phyloP scores from a whole-genome alignment of 2,797 vertebrate species.

The Steatocranus sp. region DNA sequence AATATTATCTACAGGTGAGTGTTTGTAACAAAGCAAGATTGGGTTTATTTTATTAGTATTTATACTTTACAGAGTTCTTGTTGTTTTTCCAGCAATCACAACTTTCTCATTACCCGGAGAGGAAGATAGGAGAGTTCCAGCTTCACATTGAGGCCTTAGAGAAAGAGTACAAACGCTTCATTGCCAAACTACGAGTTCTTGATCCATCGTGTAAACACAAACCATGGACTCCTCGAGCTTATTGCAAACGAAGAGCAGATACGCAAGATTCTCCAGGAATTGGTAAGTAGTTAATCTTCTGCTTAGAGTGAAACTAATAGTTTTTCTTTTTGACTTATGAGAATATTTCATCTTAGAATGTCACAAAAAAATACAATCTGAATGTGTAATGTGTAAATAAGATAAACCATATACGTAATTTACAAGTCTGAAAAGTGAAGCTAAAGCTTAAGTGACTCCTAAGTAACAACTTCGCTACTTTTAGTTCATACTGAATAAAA shows the following conservation, averaged over 20 bases:
- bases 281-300: constrained; percentile 30
- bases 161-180: constrained; percentile 74
- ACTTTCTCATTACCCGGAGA: constrained; percentile 80
- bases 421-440: background rate
- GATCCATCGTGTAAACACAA: constrained; percentile 77
- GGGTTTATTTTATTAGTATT: background rate
- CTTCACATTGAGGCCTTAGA: constrained; percentile 71
- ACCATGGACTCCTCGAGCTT: constrained; percentile 77
- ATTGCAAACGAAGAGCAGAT: constrained; percentile 68
- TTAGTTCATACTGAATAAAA: background rate
- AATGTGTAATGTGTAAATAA: background rate
- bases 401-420: background rate
- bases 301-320: background rate
- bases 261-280: background rate
- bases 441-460: background rate
- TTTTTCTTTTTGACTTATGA: background rate
- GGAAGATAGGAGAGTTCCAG: constrained; percentile 80
- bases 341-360: background rate
- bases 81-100: constrained; percentile 74
- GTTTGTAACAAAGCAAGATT: background rate
- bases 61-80: background rate
- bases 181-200: constrained; percentile 71
- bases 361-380: background rate
- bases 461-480: background rate
- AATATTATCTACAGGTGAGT: constrained; percentile 80